Evolutionary conservation across 1,140 invertebrate genomes (phyloP).

Genomic region (Cydia fagiglandana): DNA sequence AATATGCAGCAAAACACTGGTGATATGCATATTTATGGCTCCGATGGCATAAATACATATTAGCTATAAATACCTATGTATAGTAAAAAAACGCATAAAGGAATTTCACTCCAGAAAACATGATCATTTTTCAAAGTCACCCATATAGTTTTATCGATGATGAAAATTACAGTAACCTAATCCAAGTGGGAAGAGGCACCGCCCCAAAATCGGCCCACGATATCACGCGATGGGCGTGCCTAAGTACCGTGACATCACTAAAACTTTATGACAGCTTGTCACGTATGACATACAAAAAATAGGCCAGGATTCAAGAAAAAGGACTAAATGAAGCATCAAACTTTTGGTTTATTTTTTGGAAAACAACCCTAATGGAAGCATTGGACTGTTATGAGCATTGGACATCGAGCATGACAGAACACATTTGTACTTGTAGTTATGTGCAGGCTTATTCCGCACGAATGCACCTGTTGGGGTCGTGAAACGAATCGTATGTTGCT

Average conservation of each 20-base stretch:
- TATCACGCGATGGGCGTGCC: conserved; percentile 27
- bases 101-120: no score
- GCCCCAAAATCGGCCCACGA: conserved; percentile 19
- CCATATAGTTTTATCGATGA: not conserved
- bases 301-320: not conserved
- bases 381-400: conserved; percentile 16
- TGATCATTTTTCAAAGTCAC: not conserved
- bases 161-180: conserved; percentile 4
- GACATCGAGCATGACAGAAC: conserved; percentile 19
- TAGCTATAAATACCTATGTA: no score
- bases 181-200: conserved; percentile 13
- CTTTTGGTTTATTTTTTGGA: conserved; percentile 3
- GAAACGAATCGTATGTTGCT: conserved; percentile 17
- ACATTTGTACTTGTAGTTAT: conserved; percentile 23
- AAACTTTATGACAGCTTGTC: conserved; percentile 20
- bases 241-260: conserved; percentile 4
- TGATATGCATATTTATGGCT: no score
- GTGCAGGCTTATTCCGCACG: conserved; percentile 7
- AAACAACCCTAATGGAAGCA: not conserved
- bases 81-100: no score
- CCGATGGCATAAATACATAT: no score
- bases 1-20: not conserved
- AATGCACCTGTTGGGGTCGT: conserved; percentile 19
- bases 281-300: conserved; percentile 1
- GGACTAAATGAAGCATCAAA: not conserved